Conservation (phyloP, 1,140 invertebrate genomes). For the Bemisia tabaci region DNA sequence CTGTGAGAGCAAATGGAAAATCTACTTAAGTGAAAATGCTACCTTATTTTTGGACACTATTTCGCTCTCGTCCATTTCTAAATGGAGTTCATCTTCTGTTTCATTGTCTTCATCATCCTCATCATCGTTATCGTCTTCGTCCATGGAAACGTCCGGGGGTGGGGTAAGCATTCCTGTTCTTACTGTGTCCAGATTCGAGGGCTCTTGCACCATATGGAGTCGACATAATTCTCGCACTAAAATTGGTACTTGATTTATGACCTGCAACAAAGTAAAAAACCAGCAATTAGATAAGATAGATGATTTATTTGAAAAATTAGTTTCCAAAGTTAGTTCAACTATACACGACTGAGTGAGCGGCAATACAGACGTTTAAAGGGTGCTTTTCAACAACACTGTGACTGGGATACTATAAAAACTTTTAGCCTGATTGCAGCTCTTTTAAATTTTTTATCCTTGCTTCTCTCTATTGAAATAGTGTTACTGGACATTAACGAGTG, state of each 20-base stretch:
- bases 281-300: too few species aligned
- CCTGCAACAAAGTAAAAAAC: slow-evolving; percentile 36
- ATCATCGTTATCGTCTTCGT: slow-evolving; percentile 57
- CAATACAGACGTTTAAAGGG: too few species aligned
- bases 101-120: slow-evolving; percentile 60
- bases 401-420: too few species aligned
- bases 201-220: slow-evolving; percentile 67
- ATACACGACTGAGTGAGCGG: too few species aligned
- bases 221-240: slow-evolving; percentile 79
- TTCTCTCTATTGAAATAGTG: too few species aligned
- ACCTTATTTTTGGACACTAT: slow-evolving; percentile 27
- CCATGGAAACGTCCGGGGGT: slow-evolving; percentile 10
- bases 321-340: not conserved
- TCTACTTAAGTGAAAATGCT: too few species aligned
- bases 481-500: too few species aligned
- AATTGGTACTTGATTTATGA: slow-evolving; percentile 61
- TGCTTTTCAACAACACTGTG: too few species aligned
- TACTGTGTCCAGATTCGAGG: slow-evolving; percentile 67
- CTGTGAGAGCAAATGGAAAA: too few species aligned
- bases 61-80: slow-evolving; percentile 33
- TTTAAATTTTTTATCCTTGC: too few species aligned
- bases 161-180: slow-evolving; percentile 22
- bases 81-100: slow-evolving; percentile 37
- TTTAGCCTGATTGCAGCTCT: too few species aligned
- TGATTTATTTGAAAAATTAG: slow-evolving; percentile 2